phyloP scores from a whole-genome alignment of 2,797 vertebrate genomes.

The Muscicapa striata region DNA sequence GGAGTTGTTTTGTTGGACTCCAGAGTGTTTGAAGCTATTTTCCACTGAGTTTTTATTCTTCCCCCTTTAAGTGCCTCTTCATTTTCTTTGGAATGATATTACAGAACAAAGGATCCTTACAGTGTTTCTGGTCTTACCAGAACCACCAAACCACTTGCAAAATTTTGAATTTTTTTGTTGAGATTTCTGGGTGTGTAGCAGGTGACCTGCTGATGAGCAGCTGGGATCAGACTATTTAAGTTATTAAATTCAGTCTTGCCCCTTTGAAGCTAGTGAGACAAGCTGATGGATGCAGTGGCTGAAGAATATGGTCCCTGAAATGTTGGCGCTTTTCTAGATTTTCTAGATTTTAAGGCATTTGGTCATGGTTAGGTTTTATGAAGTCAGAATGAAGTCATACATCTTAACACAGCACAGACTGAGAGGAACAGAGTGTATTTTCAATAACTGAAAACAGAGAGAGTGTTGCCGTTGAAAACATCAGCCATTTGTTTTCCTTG shows the following conservation, averaged over 20 bases:
- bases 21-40: neutral
- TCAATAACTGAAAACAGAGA: neutral
- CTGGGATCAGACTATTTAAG: neutral
- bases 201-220: neutral
- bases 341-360: neutral
- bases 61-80: neutral
- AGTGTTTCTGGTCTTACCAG: neutral
- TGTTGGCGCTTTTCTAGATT: neutral
- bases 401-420: neutral
- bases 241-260: neutral
- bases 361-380: neutral
- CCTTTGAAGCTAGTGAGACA: neutral
- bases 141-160: neutral
- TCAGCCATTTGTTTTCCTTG: neutral
- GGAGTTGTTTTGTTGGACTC: neutral
- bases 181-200: neutral
- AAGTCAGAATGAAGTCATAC: neutral
- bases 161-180: neutral
- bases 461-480: neutral
- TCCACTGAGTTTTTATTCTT: neutral
- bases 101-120: neutral
- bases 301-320: neutral
- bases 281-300: neutral
- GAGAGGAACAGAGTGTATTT: neutral
- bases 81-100: neutral